A percentile compares a stretch with the other conserved stretches of the same genome.
Conservation (phyloP, 1,140 invertebrate species). For the Drosophila jambulina region DNA sequence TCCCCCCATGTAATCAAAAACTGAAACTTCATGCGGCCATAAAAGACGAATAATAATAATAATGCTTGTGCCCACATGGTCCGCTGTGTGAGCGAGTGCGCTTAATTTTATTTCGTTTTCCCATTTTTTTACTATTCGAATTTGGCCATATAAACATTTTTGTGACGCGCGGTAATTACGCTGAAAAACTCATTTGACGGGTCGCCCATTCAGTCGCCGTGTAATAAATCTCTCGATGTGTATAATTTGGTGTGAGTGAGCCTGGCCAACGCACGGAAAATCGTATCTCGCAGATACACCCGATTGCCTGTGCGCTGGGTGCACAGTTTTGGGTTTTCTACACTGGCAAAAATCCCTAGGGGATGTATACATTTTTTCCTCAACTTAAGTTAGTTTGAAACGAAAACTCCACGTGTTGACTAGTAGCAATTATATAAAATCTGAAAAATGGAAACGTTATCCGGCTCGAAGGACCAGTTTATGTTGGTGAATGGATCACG, state of each 20-base stretch:
- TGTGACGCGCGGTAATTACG: constrained; percentile 78
- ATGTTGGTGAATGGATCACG: not conserved
- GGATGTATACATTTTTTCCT: not conserved
- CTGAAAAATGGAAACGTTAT: not conserved
- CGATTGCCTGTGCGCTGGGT: constrained; percentile 31
- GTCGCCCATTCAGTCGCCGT: constrained; percentile 72
- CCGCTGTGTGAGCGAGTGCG: constrained; percentile 58
- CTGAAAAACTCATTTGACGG: constrained; percentile 82
- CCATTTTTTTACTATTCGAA: constrained; percentile 57
- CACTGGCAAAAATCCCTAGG: not conserved
- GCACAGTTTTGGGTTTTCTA: constrained; percentile 23
- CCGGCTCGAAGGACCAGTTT: not conserved
- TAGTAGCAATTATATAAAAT: not conserved
- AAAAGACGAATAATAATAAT: constrained; percentile 58
- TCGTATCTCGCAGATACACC: constrained; percentile 72
- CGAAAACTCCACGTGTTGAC: not conserved
- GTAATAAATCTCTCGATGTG: constrained; percentile 80
- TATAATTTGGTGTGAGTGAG: constrained; percentile 69
- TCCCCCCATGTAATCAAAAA: constrained; percentile 48
- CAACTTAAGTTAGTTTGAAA: not conserved
- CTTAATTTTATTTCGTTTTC: constrained; percentile 63
- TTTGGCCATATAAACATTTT: constrained; percentile 68
- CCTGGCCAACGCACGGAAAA: constrained; percentile 74
- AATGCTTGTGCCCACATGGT: constrained; percentile 71
- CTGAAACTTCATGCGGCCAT: constrained; percentile 55